Evolutionary conservation across 2,113 vertebrate species (phyloP).

Genomic region (Gopherus evgoodei): DNA sequence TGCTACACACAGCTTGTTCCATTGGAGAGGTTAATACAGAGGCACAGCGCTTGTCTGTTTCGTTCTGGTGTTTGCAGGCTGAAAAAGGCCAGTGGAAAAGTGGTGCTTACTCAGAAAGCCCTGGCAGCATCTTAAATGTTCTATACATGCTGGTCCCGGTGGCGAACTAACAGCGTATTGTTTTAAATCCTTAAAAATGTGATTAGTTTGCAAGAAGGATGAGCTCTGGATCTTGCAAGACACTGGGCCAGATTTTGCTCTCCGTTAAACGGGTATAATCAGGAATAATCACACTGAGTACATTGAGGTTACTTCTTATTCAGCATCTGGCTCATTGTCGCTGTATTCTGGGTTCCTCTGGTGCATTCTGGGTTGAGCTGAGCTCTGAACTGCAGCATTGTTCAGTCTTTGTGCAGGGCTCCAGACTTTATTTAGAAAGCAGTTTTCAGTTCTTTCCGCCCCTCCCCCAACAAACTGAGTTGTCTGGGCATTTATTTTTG

Average conservation of each 20-base stretch:
- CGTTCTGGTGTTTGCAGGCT: rapidly evolving
- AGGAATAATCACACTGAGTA: neutral
- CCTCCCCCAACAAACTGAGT: neutral
- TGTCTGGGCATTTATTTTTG: neutral
- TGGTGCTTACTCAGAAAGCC: neutral
- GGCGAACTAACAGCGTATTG: no score
- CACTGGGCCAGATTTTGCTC: neutral
- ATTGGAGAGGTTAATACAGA: neutral
- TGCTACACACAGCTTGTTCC: neutral
- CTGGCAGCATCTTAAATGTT: neutral
- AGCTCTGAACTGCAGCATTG: neutral
- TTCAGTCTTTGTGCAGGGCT: no score
- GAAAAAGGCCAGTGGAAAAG: neutral
- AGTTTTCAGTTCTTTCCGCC: neutral
- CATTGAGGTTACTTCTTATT: neutral
- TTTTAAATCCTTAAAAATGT: neutral
- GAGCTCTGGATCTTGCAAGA: neutral
- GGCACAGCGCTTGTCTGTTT: neutral
- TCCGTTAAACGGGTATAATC: neutral
- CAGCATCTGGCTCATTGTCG: neutral
- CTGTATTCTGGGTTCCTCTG: neutral
- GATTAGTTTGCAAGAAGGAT: neutral
- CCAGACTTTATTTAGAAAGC: neutral
- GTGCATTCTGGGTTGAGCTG: neutral
- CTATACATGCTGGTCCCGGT: neutral